Conservation (phyloP, 2,797 vertebrate species). For the Acropternis orthonyx region DNA sequence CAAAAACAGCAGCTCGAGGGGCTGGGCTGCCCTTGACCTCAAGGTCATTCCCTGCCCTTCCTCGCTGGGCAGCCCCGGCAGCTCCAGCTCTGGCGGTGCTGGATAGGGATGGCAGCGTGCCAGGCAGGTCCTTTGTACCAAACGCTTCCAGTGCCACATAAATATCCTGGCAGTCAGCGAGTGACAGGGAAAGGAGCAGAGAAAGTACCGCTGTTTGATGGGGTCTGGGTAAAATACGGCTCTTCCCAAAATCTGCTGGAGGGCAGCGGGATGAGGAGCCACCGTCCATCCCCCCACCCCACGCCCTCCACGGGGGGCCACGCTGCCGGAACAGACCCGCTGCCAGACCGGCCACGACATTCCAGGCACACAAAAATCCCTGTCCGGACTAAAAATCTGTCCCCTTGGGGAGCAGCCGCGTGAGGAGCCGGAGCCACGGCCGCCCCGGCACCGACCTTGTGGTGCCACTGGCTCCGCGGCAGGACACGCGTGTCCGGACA, state of each 20-base stretch:
- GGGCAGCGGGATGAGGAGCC: neutral
- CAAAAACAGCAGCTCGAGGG: neutral
- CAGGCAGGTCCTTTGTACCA: neutral
- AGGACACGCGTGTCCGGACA: rapidly evolving
- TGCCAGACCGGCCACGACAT: rapidly evolving
- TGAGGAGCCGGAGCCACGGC: rapidly evolving
- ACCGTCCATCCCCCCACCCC: neutral
- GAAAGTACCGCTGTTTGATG: neutral
- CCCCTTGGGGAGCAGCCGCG: neutral
- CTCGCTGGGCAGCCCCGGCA: neutral
- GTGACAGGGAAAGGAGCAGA: conserved; percentile 30
- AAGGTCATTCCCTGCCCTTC: neutral
- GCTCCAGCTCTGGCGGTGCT: neutral
- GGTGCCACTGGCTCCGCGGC: neutral
- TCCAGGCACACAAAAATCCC: neutral
- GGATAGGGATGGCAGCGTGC: neutral
- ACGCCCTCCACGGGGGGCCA: no score
- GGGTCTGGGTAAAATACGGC: conserved; percentile 9
- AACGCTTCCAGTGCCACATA: neutral
- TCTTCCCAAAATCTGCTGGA: conserved; percentile 26
- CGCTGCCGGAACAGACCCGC: rapidly evolving
- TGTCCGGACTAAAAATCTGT: neutral
- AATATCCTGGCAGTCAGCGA: conserved; percentile 38
- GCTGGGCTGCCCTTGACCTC: neutral
- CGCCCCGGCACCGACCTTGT: neutral